A percentile compares a stretch with the other conserved stretches of the same genome.
Evolutionary conservation across 2,797 vertebrate species (phyloP).

Genomic region (Petrocephalus schoutedeni): DNA sequence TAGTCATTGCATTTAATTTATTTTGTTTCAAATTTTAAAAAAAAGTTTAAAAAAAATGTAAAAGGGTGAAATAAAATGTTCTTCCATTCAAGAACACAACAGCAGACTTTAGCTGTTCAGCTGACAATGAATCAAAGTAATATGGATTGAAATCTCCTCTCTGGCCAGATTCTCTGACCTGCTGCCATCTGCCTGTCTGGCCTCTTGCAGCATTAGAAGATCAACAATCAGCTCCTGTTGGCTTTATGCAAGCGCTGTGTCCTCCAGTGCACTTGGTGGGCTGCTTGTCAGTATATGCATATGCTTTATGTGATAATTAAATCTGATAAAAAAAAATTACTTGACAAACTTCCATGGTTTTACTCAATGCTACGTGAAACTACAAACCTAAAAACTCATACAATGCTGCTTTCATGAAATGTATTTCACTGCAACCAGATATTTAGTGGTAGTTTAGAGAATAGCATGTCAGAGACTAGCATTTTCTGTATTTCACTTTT

Average conservation of each 20-base stretch:
- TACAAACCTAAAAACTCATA: too few species aligned
- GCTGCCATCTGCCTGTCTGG: background rate
- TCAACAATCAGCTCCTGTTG: background rate
- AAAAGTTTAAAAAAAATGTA: too few species aligned
- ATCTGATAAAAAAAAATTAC: background rate
- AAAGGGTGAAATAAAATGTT: background rate
- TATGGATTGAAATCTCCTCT: background rate
- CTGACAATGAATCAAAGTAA: background rate
- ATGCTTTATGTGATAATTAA: background rate
- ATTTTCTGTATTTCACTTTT: background rate
- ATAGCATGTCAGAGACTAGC: background rate
- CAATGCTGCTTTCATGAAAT: background rate
- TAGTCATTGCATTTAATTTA: background rate
- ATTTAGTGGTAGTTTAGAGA: background rate
- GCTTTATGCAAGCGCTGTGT: background rate
- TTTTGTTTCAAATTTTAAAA: background rate
- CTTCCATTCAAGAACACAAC: background rate
- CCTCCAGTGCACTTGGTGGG: background rate
- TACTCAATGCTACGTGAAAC: background rate
- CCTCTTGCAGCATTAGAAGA: constrained; percentile 1
- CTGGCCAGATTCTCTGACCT: background rate
- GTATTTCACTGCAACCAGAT: background rate
- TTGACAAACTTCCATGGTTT: background rate
- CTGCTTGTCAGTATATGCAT: background rate
- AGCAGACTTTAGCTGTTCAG: background rate